Evolutionary conservation across 2,113 vertebrate species (phyloP), one percentile per base, ranked within the genome.

Genomic region (Tetraodon nigroviridis): DNA sequence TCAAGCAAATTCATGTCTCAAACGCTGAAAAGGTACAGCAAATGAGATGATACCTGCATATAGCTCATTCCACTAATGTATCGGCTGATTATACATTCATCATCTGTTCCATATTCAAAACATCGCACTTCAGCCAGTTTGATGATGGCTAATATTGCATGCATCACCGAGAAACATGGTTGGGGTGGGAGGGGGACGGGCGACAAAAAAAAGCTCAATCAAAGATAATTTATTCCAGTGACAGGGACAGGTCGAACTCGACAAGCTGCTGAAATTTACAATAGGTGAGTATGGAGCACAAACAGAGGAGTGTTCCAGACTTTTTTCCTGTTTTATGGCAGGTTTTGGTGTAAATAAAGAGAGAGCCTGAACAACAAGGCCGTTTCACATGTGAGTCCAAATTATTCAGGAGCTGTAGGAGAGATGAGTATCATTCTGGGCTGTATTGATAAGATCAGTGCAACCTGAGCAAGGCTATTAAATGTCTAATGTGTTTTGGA

Each of bases 401-500:
- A 76, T 70, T 17, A 79, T 73, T 69, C 69, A 60, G 32, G 19
- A 46, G 61, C 55, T 27, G 68, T 64, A 69, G 50, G 50, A 61
- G 69, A 80, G 79, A 82, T 86, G 81, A 51, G 67, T 61, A 84
- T 80, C 74, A 73, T 66, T 59, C 69, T 75, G 44, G 58, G 80
- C 67, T 74, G 69, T 77, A 81, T 84, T 84, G 84, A 89, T 86
- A 85, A 73, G 75, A 89, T 88, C 86, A 73, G 70, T 84, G 83
- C 80, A 85, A 89, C 89, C 86, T 86, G 87, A 90, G 84, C 73
- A 63, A 55, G 71, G 88, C 85, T 90, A 89, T 89, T 89, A 84
- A 79, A 88, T 89, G 79, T 88, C 84, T 89, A 87, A 90, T 89
- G 88, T 85, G 82, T 86, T 84, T 83, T 84, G 85, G 84, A 83